Conservation (phyloP, 2,888 invertebrate species). For the Trachelus troglodyta region DNA sequence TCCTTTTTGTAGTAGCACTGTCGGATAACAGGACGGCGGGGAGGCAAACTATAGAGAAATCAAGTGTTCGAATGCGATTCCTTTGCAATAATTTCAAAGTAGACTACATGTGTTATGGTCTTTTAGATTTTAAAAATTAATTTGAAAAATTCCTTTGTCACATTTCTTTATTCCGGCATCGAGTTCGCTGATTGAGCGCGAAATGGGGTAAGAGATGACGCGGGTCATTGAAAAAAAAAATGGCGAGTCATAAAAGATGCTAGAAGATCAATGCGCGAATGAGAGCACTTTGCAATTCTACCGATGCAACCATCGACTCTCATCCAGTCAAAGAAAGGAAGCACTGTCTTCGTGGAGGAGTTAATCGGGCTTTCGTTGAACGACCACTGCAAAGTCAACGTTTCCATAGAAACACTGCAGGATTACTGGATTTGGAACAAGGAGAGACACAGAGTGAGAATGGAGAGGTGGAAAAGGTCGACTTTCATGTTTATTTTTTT, state of each 20-base stretch:
- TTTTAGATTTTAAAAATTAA: not conserved
- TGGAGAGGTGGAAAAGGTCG: constrained; percentile 9
- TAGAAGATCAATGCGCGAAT: not conserved
- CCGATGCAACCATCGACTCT: not conserved
- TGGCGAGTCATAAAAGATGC: not conserved
- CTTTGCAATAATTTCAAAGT: not conserved
- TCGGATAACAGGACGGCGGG: not conserved
- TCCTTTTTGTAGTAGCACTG: not conserved
- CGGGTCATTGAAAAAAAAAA: not conserved
- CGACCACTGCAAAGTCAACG: constrained; percentile 19
- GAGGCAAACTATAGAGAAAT: not conserved
- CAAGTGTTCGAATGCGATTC: not conserved
- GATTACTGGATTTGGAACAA: constrained; percentile 17
- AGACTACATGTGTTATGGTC: not conserved
- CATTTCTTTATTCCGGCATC: not conserved
- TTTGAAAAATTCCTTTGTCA: not conserved
- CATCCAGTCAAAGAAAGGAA: constrained; percentile 1
- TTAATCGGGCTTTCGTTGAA: constrained; percentile 7
- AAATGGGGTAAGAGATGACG: not conserved
- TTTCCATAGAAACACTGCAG: constrained; percentile 24
- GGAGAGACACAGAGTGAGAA: constrained; percentile 11
- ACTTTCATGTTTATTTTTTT: not conserved
- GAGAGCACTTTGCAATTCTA: not conserved
- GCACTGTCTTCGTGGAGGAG: not conserved
- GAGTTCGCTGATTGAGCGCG: not conserved